Conservation (phyloP, 2,797 vertebrate species). For the Champsocephalus esox region DNA sequence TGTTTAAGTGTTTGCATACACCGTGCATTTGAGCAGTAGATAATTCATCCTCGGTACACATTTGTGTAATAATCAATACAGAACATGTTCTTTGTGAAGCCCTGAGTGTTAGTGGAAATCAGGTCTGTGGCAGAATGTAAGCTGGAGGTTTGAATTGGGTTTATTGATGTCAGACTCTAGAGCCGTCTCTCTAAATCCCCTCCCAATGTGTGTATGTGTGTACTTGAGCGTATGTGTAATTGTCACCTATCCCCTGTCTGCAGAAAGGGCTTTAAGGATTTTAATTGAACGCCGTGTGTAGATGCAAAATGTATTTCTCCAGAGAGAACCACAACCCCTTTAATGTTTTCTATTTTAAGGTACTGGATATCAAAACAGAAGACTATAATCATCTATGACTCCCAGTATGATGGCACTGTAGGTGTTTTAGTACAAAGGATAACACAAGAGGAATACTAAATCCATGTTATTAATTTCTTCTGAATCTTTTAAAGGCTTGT, state of each 20-base stretch:
- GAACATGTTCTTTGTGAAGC: slow-evolving; percentile 35
- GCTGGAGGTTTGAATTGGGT: slow-evolving; percentile 54
- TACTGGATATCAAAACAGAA: slow-evolving; percentile 32
- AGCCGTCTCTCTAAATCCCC: slow-evolving; percentile 47
- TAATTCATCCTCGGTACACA: slow-evolving; percentile 27
- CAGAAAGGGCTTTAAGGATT: slow-evolving; percentile 62
- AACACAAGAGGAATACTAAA: slow-evolving; percentile 17
- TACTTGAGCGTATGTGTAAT: slow-evolving; percentile 35
- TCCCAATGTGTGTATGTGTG: slow-evolving; percentile 28
- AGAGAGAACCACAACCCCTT: slow-evolving; percentile 56
- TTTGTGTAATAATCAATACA: slow-evolving; percentile 50
- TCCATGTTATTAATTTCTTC: slow-evolving; percentile 9
- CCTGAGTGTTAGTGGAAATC: slow-evolving; percentile 36
- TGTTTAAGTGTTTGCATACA: slow-evolving; percentile 49
- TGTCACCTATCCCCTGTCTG: slow-evolving; percentile 47
- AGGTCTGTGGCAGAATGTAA: slow-evolving; percentile 38
- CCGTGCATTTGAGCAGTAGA: slow-evolving; percentile 9
- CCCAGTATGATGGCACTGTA: slow-evolving; percentile 2
- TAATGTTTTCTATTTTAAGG: slow-evolving; percentile 62
- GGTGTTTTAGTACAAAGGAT: slow-evolving; percentile 26
- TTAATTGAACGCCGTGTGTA: slow-evolving; percentile 60
- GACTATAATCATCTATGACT: slow-evolving; percentile 17
- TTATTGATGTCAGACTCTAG: slow-evolving; percentile 59
- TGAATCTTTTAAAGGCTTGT: slow-evolving; percentile 7
- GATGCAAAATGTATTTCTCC: slow-evolving; percentile 64